Evolutionary conservation across 2,888 invertebrate genomes (phyloP).

Genomic region (Parelbella ahira): DNA sequence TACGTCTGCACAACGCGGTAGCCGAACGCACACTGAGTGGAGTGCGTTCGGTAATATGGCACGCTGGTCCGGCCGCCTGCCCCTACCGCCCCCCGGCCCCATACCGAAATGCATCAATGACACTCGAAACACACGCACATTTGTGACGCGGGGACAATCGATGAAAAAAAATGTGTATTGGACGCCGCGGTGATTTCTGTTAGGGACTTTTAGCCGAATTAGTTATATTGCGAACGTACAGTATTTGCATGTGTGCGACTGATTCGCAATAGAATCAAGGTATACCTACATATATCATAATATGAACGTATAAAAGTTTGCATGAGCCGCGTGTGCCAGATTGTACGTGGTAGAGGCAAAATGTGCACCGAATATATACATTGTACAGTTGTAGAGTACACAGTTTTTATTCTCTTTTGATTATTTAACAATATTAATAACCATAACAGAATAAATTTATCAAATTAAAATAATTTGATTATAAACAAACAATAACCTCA

Average conservation of each 20-base stretch:
- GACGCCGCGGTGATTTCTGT: conserved; percentile 18
- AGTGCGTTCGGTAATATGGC: conserved; percentile 37
- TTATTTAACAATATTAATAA: too few species aligned
- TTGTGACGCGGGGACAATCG: conserved; percentile 50
- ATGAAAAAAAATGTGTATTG: conserved; percentile 36
- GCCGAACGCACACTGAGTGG: conserved; percentile 70
- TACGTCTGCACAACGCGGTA: conserved; percentile 57
- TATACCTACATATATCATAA: too few species aligned
- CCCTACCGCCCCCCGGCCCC: conserved; percentile 57
- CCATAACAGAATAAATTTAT: too few species aligned
- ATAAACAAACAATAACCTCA: too few species aligned
- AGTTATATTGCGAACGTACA: conserved; percentile 17
- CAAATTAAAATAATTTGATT: too few species aligned
- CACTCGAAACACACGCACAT: conserved; percentile 74
- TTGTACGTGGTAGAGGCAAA: too few species aligned
- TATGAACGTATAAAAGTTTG: too few species aligned
- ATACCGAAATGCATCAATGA: conserved; percentile 79
- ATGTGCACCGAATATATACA: too few species aligned
- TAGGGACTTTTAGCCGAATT: conserved; percentile 22
- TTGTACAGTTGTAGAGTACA: too few species aligned
- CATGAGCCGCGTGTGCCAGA: too few species aligned
- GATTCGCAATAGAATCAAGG: too few species aligned
- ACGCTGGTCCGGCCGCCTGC: conserved; percentile 48
- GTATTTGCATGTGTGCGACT: not conserved
- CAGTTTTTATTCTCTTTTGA: too few species aligned